These are phyloP conservation scores for Adoxophyes honmai DNA, from an alignment of 1,140 invertebrate species.

Conservation along the genomic window DNA sequence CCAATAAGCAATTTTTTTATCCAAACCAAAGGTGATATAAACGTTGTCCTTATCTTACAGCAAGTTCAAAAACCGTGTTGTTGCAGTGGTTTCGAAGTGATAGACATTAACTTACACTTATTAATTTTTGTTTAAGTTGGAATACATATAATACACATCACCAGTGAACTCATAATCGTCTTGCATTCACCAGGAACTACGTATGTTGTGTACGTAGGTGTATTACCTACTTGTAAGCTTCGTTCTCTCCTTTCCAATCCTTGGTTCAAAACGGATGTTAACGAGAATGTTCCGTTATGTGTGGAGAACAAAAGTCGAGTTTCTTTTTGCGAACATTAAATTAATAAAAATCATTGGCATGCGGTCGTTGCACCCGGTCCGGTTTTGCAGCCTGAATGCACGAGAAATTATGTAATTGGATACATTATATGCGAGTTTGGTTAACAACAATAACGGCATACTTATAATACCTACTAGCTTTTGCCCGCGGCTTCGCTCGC, in stretches of 20 bases:
- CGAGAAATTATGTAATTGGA: slow-evolving; percentile 52
- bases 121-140: no score
- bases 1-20: no score
- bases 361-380: slow-evolving; percentile 47
- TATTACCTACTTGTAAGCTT: not conserved
- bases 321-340: slow-evolving; percentile 14
- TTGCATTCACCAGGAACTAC: not conserved
- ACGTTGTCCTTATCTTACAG: no score
- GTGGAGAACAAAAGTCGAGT: not conserved
- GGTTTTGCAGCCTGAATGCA: slow-evolving; percentile 43
- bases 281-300: slow-evolving; percentile 1
- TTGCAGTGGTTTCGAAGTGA: no score
- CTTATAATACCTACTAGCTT: no score
- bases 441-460: no score
- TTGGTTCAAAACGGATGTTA: not conserved
- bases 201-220: not conserved
- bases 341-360: slow-evolving; percentile 41
- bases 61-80: no score
- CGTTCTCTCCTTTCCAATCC: not conserved
- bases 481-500: no score
- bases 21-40: no score
- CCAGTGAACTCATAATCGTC: not conserved
- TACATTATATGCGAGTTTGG: no score
- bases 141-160: no score
- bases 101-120: no score